phyloP scores from a whole-genome alignment of 2,888 invertebrate genomes.

The Hemistola chrysoprasaria region DNA sequence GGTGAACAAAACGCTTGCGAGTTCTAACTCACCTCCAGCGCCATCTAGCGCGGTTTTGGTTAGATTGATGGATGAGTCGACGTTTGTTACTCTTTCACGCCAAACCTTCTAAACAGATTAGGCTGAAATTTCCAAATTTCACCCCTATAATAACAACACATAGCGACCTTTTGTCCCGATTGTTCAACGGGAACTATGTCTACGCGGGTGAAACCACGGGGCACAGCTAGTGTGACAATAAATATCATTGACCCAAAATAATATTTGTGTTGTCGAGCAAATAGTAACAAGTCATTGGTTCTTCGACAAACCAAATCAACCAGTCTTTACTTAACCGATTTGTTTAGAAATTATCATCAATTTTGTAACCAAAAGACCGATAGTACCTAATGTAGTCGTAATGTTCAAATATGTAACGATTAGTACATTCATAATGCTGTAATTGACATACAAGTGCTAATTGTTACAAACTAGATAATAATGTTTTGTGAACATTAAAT shows the following conservation, averaged over 20 bases:
- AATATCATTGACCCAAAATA: conserved; percentile 42
- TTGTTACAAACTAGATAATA: conserved; percentile 10
- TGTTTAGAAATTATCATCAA: conserved; percentile 47
- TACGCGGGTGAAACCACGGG: too few species aligned
- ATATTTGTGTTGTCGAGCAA: conserved; percentile 45
- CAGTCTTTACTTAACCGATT: conserved; percentile 46
- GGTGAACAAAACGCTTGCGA: too few species aligned
- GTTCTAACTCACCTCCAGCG: too few species aligned
- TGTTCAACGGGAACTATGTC: too few species aligned
- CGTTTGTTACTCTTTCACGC: too few species aligned
- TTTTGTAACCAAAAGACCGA: conserved; percentile 29
- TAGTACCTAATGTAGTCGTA: conserved; percentile 10
- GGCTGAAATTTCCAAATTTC: too few species aligned
- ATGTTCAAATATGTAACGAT: conserved; percentile 5
- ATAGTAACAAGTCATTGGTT: conserved; percentile 44
- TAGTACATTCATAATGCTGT: conserved; percentile 10
- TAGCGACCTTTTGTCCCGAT: too few species aligned
- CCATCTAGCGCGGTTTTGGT: too few species aligned
- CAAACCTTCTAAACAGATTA: too few species aligned
- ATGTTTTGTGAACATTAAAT: neutral
- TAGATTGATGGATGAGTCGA: too few species aligned
- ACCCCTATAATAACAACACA: too few species aligned
- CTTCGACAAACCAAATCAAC: conserved; percentile 31
- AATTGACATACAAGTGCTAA: conserved; percentile 1
- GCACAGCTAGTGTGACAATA: too few species aligned